A percentile compares a stretch with the other conserved stretches of the same genome.
Conservation (phyloP, 2,888 invertebrate genomes). For the Alentia gelatinosa region DNA sequence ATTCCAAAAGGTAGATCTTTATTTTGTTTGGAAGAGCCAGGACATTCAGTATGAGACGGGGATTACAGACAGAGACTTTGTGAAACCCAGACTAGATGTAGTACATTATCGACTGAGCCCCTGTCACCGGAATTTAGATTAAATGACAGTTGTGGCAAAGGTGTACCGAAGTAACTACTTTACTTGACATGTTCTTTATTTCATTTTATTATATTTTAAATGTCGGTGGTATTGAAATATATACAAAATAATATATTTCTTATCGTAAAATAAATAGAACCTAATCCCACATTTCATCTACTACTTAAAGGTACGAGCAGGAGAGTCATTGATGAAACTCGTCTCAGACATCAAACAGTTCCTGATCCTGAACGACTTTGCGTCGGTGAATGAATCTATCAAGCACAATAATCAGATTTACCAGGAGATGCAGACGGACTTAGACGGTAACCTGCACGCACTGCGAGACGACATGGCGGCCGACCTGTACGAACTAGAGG, state of each 20-base stretch:
- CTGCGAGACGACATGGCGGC: slow-evolving; percentile 96
- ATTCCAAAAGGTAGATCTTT: no score
- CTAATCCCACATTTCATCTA: neutral
- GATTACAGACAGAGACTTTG: no score
- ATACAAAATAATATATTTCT: neutral
- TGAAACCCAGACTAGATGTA: no score
- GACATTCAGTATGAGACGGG: no score
- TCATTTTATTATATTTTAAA: no score
- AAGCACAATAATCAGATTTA: slow-evolving; percentile 95
- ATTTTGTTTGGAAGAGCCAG: no score
- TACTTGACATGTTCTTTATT: no score
- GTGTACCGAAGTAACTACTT: no score
- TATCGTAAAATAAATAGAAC: neutral
- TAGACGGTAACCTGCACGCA: slow-evolving; percentile 95
- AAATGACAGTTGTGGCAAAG: no score
- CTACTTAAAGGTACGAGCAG: slow-evolving; percentile 90
- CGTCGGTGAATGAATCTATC: slow-evolving; percentile 98
- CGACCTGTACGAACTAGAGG: slow-evolving; percentile 94
- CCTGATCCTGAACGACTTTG: slow-evolving; percentile 97
- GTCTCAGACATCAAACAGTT: slow-evolving; percentile 99
- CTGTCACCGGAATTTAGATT: no score
- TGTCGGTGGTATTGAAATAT: no score
- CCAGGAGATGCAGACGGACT: slow-evolving; percentile 93
- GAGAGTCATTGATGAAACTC: slow-evolving; percentile 97
- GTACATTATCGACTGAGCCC: no score